phyloP scores from a whole-genome alignment of 2,888 invertebrate species.

The Agrilus biguttatus region DNA sequence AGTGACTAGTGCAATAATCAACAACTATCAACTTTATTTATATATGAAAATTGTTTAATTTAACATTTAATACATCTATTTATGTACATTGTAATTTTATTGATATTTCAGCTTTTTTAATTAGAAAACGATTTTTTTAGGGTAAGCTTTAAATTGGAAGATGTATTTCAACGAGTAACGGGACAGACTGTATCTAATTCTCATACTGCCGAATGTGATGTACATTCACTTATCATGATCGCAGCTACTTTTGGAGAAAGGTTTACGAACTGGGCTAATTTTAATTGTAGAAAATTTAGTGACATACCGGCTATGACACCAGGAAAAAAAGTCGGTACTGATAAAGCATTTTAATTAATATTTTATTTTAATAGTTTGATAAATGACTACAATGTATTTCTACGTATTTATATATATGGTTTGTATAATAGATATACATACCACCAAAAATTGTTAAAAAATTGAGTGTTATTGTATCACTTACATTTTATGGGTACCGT shows the following conservation, averaged over 20 bases:
- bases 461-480: no score
- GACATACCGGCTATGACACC: slow-evolving; percentile 18
- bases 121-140: slow-evolving; percentile 8
- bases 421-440: no score
- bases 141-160: slow-evolving; percentile 35
- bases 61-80: no score
- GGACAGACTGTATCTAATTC: slow-evolving; percentile 31
- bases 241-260: slow-evolving; percentile 38
- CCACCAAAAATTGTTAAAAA: no score
- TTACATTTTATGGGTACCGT: no score
- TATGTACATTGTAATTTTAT: no score
- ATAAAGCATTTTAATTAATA: neutral
- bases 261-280: slow-evolving; percentile 43
- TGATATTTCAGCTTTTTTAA: neutral
- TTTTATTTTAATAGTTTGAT: no score
- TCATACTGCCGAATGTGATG: slow-evolving; percentile 58
- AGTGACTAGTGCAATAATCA: no score
- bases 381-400: no score
- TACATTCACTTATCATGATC: slow-evolving; percentile 46
- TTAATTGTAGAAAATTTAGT: slow-evolving; percentile 25
- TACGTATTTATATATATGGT: no score
- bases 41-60: no score
- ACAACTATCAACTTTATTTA: no score
- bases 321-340: slow-evolving; percentile 9
- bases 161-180: slow-evolving; percentile 41